A percentile compares a stretch with the other conserved stretches of the same genome.
Evolutionary conservation across 2,888 invertebrate species (phyloP).

Genomic region (Spisula subtruncata): DNA sequence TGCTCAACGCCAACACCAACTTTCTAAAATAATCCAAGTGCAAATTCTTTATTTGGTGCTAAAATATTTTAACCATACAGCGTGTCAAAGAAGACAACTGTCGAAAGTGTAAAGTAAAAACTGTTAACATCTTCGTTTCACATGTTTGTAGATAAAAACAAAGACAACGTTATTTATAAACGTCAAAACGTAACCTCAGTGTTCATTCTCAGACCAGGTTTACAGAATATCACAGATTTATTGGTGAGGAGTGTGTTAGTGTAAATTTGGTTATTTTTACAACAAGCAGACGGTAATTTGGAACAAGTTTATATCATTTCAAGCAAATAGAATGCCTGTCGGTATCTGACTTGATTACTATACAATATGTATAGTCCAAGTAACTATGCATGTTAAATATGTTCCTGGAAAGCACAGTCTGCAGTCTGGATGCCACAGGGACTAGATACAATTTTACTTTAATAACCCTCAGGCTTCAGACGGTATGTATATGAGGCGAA

Average conservation of each 20-base stretch:
- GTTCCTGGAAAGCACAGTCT: too few species aligned
- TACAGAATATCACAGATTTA: slow-evolving; percentile 83
- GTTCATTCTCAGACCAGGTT: slow-evolving; percentile 81
- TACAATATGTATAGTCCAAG: too few species aligned
- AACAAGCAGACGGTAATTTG: too few species aligned
- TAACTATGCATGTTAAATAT: too few species aligned
- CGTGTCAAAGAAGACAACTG: background rate
- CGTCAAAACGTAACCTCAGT: slow-evolving; percentile 78
- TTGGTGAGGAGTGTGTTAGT: slow-evolving; percentile 75
- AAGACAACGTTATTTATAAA: background rate
- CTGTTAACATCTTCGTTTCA: background rate
- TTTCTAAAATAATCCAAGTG: background rate
- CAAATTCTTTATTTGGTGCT: background rate
- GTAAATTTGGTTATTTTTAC: background rate
- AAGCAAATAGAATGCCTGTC: too few species aligned
- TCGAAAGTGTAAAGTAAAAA: background rate
- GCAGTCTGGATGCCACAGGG: too few species aligned
- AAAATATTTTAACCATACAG: background rate
- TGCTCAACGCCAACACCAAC: background rate
- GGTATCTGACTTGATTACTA: too few species aligned
- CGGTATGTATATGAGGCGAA: too few species aligned
- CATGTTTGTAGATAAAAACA: background rate
- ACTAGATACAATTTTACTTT: too few species aligned
- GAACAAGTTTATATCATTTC: too few species aligned
- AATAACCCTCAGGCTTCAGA: too few species aligned